Evolutionary conservation across 2,113 vertebrate genomes (phyloP), one percentile per base, ranked within the genome.

Genomic region (Benitochromis conjunctus): DNA sequence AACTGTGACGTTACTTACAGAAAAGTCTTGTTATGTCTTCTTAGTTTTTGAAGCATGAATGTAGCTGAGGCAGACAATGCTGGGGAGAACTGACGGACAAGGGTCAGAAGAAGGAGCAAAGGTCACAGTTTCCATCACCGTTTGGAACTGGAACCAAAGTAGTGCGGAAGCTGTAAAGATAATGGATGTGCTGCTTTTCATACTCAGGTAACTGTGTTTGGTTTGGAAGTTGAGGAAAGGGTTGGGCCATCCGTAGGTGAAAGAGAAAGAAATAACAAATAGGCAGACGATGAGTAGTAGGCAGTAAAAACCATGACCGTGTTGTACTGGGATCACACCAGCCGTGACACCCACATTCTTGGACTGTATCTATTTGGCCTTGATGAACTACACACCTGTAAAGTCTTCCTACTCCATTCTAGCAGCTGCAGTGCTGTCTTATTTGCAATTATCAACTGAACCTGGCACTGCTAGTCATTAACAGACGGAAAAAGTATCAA

Each of bases 31-130:
- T 89, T 87, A 54, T 92, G 88, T 54, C 86, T 85, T 31, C 6
- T 43, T 26, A 16, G 9, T 14, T 90, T 89, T 31, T 86, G 80
- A 88, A 76, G 83, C 82, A 57, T 41, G 87, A 86, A 58, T 84
- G 55, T 34, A 60, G 78, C 34, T 4, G 6, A 79, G 77, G 80
- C 66, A 41, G 71, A 88, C 71, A 88, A 84, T 62, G 81, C 77
- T 26, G 53, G 80, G 57, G 34, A 69, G 66, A 87, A 79, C 38
- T 80, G 26, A 21, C 90, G 31, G 56, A 86, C 71, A 55, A 29
- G 57, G 84, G 89, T 86, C 74, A 88, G 76, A 87, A 81, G 57
- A 31, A 82, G 41, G 79, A 74, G 80, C 85, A 90, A 82, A 90
- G 85, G 93, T 92, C 80, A 69, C 1, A 53, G 83, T 84, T 58